Base-by-base conservation (phyloP, 2,113 vertebrate genomes). In the Chrysochloris asiatica region DNA sequence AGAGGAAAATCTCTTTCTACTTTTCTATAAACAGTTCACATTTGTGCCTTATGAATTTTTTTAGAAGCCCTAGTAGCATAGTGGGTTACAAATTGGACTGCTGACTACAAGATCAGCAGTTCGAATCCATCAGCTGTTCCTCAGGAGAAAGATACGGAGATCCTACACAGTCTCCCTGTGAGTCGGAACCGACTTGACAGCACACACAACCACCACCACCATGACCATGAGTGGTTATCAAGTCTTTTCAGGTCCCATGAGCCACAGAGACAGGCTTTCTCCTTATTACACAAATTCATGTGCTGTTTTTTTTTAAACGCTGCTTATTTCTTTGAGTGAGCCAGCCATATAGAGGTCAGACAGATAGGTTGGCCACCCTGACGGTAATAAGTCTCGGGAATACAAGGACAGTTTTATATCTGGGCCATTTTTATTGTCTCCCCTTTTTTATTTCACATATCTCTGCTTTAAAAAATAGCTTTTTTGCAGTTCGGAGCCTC, bases 401-500 rank as follows among this genome's bases (percentile, higher is more conserved):
- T 38, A 45, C 13, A 16, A 30, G n/a, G 65, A 77, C 59, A n/a
- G 33, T 75, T 91, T 54, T 86, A 78, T 76, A 87, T 84, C 73
- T 67, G 33, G 87, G 63, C 63, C 56, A 61, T 0, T 91, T 78
- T 73, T 82, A 50, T 12, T 93, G 0, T 87, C 30, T 90, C 13
- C 28, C 30, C 50, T 69, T 88, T 85, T 33, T 89, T 81, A 73
- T 90, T 89, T 77, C 59, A 80, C 36, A 1, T 30, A 59, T 72
- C 36, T 93, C 65, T 92, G 47, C 52, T 72, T 83, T 71, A 6
- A 36, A 43, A 89, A 86, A 45, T 8, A 56, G 19, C 14, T 17
- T 91, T n/a, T 92, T 83, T 90, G 45, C 28, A 92, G 26, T 63
- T 50, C 78, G 0, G 71, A 45, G 28, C 89, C 89, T 95, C 17